These are phyloP conservation scores for Nomada fucata DNA, from an alignment of 2,888 invertebrate genomes.

Conservation along the genomic window DNA sequence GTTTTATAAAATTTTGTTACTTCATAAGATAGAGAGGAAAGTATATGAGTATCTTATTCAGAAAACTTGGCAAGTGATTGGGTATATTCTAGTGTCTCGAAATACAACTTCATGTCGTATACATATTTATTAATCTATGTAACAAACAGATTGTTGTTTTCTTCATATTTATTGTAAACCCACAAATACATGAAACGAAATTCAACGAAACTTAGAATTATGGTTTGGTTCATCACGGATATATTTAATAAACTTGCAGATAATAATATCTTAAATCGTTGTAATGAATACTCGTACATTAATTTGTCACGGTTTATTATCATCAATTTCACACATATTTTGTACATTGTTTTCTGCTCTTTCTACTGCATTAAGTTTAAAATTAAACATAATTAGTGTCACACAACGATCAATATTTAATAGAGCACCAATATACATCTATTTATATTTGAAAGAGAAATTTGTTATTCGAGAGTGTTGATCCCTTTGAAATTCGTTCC, in stretches of 20 bases:
- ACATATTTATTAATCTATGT: not conserved
- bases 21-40: too few relatives aligned
- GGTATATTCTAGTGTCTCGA: not conserved
- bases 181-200: not conserved
- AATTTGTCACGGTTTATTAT: slow-evolving; percentile 19
- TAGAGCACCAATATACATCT: slow-evolving; percentile 8
- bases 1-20: not conserved
- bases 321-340: not conserved
- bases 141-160: not conserved
- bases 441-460: slow-evolving; percentile 46
- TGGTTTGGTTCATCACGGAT: not conserved
- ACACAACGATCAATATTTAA: slow-evolving; percentile 14
- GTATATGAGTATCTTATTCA: not conserved
- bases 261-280: not conserved
- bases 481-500: slow-evolving; percentile 48
- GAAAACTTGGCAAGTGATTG: not conserved
- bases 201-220: not conserved
- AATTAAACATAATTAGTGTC: not conserved
- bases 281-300: slow-evolving; percentile 26
- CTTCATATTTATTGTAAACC: not conserved
- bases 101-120: not conserved
- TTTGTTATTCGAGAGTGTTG: slow-evolving; percentile 28
- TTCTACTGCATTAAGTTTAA: not conserved
- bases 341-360: not conserved
- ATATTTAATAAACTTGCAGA: not conserved